Percentiles rank a stretch among this genome's conserved stretches.
Conservation (phyloP, 2,797 vertebrate genomes). For the Thalassophryne amazonica region DNA sequence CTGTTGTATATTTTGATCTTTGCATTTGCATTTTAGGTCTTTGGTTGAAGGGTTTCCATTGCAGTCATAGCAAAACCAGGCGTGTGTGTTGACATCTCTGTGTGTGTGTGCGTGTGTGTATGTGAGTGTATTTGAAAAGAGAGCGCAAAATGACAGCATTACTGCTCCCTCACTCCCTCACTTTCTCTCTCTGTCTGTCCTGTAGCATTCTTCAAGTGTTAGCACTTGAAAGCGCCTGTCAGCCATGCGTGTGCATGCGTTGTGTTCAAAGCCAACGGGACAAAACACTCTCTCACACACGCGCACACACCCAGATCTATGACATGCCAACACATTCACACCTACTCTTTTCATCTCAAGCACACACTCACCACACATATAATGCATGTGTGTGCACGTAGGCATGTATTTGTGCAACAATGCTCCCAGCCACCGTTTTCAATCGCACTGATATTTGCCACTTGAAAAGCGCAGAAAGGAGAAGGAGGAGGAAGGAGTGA, state of each 20-base stretch:
- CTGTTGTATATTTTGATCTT: not conserved
- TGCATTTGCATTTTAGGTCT: slow-evolving; percentile 18
- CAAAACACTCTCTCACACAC: slow-evolving; percentile 20
- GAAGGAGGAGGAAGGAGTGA: slow-evolving; percentile 19
- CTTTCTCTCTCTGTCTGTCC: slow-evolving; percentile 38
- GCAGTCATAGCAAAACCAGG: slow-evolving; percentile 62
- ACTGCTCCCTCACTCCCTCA: slow-evolving; percentile 25
- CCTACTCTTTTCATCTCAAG: slow-evolving; percentile 44
- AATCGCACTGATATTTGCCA: slow-evolving; percentile 65
- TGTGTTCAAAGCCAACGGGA: slow-evolving; percentile 29
- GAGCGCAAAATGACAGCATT: slow-evolving; percentile 21
- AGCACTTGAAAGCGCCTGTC: slow-evolving; percentile 46
- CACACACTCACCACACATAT: slow-evolving; percentile 19
- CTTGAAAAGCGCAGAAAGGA: slow-evolving; percentile 55
- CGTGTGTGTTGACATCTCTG: slow-evolving; percentile 4
- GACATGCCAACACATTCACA: slow-evolving; percentile 46
- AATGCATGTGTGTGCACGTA: not conserved
- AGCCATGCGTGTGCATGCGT: slow-evolving; percentile 20
- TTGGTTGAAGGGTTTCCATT: slow-evolving; percentile 20
- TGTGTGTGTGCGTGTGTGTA: not conserved
- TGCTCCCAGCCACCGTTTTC: too few relatives aligned
- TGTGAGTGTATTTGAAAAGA: slow-evolving; percentile 60
- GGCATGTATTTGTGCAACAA: slow-evolving; percentile 4
- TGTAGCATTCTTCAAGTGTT: slow-evolving; percentile 39
- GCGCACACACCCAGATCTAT: not conserved